These are phyloP conservation scores for Ameiurus melas DNA, from an alignment of 2,113 vertebrate species.

Conservation along the genomic window DNA sequence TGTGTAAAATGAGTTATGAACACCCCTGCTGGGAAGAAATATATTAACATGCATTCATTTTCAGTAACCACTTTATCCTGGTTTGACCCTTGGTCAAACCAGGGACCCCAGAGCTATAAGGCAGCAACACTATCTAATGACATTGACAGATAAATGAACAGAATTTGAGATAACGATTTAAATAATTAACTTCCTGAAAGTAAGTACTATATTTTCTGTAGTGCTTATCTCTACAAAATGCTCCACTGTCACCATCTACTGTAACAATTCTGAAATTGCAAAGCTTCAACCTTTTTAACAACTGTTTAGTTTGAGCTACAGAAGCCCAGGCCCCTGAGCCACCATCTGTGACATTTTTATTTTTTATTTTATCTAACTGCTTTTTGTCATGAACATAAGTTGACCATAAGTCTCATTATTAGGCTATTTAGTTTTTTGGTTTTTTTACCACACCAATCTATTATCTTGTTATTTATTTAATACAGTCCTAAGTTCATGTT, in stretches of 20 bases:
- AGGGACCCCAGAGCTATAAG: background rate
- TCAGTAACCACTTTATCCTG: no score
- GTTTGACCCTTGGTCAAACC: background rate
- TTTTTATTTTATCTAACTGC: no score
- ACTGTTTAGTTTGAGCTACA: background rate
- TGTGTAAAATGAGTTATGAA: no score
- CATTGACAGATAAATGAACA: background rate
- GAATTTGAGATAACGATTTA: background rate
- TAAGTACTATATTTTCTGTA: background rate
- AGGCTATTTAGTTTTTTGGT: background rate
- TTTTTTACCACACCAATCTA: background rate
- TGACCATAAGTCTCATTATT: background rate
- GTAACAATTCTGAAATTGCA: background rate
- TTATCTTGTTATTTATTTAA: background rate
- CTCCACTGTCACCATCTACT: background rate
- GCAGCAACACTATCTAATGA: background rate
- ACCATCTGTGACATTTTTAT: background rate
- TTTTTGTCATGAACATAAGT: background rate
- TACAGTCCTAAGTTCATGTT: no score
- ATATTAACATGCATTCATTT: background rate
- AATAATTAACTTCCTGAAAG: background rate
- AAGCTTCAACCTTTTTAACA: background rate
- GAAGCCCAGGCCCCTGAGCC: background rate
- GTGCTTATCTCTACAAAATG: background rate
- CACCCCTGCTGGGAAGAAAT: no score